Evolutionary conservation across 2,888 invertebrate genomes (phyloP), one percentile per base, ranked within the genome.

Genomic region (Brenthis daphne): DNA sequence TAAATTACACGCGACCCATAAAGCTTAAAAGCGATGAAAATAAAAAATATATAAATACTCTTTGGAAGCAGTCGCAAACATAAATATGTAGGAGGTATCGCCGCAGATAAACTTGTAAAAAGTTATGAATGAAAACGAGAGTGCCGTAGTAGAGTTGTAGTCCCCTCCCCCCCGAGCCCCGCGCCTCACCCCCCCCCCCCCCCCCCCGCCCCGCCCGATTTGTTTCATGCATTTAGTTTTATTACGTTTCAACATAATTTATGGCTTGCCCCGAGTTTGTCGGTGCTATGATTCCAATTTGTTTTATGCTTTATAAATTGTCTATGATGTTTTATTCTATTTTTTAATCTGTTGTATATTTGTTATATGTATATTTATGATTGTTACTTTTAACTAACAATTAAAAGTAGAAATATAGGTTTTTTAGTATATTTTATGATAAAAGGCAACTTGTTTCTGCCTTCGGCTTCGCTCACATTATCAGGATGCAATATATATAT

Each of bases 51-150:
- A 20, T 20, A 53, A 51, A 54, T 74, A 84, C 65, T 90, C 91
- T 90, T 82, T 89, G 90, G 2, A 73, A 73, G 79, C 84, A 86
- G 85, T 86, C 84, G 85, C 89, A 90, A 90, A 91, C 88, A 92
- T 92, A 92, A 91, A 91, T 91, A 92, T 91, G 90, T 89, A 90
- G 86, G 84, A 90, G 89, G 89, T 89, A 90, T 90, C 86, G 87
- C 84, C 84, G 79, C 90, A 92, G 91, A 92, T 92, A 92, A 92
- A 92, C 90, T 92, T 92, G 90, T 90, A 92, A 93, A 93, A 93
- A 93, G 93, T 93, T 93, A 93, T 93, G 93, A 93, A 93, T 93
- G 93, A 92, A 93, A 92, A 87, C 84, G 92, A 92, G 91, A 92
- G 92, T 90, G 89, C 79, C 89, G 92, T 91, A 92, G 92, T 92